A percentile compares a stretch with the other conserved stretches of the same genome.
Evolutionary conservation across 2,113 vertebrate species (phyloP).

Genomic region (Otolemur garnettii): DNA sequence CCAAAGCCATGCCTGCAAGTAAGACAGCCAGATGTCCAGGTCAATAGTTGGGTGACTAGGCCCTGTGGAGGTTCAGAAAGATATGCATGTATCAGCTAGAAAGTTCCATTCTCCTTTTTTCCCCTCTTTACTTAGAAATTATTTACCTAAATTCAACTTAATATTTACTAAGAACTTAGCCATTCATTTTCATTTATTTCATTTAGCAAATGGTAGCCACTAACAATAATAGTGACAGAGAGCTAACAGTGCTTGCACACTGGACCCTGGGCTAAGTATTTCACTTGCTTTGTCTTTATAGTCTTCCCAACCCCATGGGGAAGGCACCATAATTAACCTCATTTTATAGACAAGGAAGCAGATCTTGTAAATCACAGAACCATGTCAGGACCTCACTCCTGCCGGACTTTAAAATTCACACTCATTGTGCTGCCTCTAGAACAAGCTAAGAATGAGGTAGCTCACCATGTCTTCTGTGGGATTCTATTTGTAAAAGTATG

Average conservation of each 20-base stretch:
- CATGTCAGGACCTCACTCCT: accelerated
- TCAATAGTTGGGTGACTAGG: accelerated
- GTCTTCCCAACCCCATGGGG: not conserved
- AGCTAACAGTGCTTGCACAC: not conserved
- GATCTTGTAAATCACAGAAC: not conserved
- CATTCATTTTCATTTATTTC: not conserved
- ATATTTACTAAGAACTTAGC: not conserved
- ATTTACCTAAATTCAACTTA: not conserved
- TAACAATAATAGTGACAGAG: not conserved
- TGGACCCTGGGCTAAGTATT: no score
- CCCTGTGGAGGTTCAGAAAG: not conserved
- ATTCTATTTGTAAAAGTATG: not conserved
- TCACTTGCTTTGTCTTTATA: not conserved
- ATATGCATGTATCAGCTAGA: not conserved
- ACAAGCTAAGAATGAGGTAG: not conserved
- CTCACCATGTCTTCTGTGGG: no score
- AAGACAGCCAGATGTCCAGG: no score
- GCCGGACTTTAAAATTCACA: no score
- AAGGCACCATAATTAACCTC: not conserved
- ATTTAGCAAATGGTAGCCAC: not conserved
- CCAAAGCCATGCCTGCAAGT: not conserved
- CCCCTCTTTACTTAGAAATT: not conserved
- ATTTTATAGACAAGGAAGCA: not conserved
- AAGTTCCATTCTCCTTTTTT: not conserved
- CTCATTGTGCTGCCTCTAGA: not conserved